Percentiles rank a stretch among this genome's conserved stretches.
Conservation (phyloP, 2,797 vertebrate species). For the Alcedo atthis region DNA sequence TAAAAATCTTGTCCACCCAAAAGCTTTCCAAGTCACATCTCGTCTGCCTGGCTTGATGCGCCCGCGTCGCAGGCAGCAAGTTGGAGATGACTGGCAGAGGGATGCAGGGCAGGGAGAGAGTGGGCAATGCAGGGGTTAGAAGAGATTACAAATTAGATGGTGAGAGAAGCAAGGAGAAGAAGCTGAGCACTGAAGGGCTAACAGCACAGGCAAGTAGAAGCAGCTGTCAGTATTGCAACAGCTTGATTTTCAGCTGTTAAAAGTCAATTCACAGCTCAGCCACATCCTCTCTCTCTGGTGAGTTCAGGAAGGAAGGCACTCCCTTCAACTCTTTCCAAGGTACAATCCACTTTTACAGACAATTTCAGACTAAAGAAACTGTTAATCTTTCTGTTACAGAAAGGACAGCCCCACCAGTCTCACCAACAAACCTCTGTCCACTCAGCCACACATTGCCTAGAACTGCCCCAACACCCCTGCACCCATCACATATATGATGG, state of each 20-base stretch:
- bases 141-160: neutral
- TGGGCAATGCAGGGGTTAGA: neutral
- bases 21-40: neutral
- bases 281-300: neutral
- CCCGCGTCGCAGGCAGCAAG: neutral
- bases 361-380: neutral
- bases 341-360: neutral
- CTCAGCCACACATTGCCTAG: fast-evolving
- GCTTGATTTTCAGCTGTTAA: conserved; percentile 23
- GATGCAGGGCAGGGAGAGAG: neutral
- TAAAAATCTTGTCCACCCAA: neutral
- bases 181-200: neutral
- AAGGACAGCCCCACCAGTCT: neutral
- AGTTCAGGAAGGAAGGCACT: neutral
- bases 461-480: neutral
- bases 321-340: neutral
- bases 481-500: fast-evolving
- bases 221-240: neutral
- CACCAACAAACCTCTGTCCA: neutral
- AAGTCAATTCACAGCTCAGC: neutral
- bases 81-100: neutral
- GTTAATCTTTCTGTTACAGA: neutral
- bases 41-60: neutral
- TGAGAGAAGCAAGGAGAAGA: neutral
- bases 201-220: neutral